These are phyloP conservation scores for Stratiolaelaps scimitus DNA, from an alignment of 1,140 invertebrate species.

Conservation along the genomic window DNA sequence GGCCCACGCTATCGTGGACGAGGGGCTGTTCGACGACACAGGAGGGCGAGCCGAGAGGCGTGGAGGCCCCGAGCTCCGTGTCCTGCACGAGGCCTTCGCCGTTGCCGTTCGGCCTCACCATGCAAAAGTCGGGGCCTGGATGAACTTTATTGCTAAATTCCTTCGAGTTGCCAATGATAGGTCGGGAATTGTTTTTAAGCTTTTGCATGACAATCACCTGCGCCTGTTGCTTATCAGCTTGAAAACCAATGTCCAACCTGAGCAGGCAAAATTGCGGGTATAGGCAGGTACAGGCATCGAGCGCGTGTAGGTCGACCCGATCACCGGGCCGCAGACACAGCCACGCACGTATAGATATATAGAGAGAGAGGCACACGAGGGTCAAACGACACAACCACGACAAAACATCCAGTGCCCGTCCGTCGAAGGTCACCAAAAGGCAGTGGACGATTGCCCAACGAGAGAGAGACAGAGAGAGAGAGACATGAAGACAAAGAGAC, in stretches of 20 bases:
- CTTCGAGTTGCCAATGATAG: constrained; percentile 28
- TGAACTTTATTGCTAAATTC: constrained; percentile 28
- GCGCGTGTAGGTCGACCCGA: too few relatives aligned
- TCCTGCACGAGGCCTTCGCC: constrained; percentile 25
- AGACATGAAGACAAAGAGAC: too few relatives aligned
- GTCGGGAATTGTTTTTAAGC: constrained; percentile 29
- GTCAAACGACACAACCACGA: too few relatives aligned
- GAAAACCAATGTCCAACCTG: constrained; percentile 29
- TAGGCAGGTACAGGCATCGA: too few relatives aligned
- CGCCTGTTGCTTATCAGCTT: constrained; percentile 22
- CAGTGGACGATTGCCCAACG: too few relatives aligned
- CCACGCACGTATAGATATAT: too few relatives aligned
- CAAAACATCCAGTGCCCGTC: too few relatives aligned
- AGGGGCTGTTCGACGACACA: constrained; percentile 23
- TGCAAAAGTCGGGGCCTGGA: constrained; percentile 15
- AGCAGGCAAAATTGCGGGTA: background rate
- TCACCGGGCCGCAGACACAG: too few relatives aligned
- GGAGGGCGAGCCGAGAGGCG: constrained; percentile 12
- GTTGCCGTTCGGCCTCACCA: constrained; percentile 11
- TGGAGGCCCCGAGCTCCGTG: constrained; percentile 3
- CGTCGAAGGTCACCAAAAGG: too few relatives aligned
- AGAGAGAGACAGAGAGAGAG: too few relatives aligned
- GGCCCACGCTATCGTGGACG: background rate
- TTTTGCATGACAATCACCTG: constrained; percentile 27
- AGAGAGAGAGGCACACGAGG: too few relatives aligned